Conservation (phyloP, 2,888 invertebrate genomes). For the Zele albiditarsus region DNA sequence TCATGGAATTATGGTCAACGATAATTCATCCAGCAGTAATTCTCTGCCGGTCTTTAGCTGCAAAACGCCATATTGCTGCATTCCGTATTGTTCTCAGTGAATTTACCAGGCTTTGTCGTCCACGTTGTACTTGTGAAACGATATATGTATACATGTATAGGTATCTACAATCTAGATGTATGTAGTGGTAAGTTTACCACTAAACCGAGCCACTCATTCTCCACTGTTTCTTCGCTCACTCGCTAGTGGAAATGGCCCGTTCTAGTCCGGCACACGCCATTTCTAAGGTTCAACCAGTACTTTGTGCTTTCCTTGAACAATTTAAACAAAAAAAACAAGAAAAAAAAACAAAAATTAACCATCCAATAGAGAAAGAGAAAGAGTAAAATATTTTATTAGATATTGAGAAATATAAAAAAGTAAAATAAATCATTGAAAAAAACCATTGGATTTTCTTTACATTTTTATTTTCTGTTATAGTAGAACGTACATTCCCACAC, state of each 20-base stretch:
- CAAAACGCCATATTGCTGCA: slow-evolving; percentile 36
- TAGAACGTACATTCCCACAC: no score
- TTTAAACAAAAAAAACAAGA: neutral
- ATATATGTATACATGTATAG: neutral
- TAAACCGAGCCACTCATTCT: slow-evolving; percentile 22
- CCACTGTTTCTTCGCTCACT: neutral
- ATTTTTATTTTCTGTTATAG: no score
- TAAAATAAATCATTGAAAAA: no score
- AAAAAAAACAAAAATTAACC: neutral
- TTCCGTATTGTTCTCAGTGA: slow-evolving; percentile 36
- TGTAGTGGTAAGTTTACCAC: neutral
- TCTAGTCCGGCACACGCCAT: slow-evolving; percentile 9
- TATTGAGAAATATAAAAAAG: no score
- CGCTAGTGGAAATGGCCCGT: slow-evolving; percentile 13
- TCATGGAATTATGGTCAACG: slow-evolving; percentile 19
- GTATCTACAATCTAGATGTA: neutral
- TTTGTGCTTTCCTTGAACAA: neutral
- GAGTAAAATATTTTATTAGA: no score
- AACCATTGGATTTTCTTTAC: no score
- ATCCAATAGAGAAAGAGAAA: no score
- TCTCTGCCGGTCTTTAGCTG: slow-evolving; percentile 40
- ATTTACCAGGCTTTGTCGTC: neutral
- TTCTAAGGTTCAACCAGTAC: slow-evolving; percentile 14
- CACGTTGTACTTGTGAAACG: neutral
- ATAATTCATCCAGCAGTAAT: slow-evolving; percentile 36